phyloP scores from a whole-genome alignment of 2,113 vertebrate species.

The Brachyhypopomus occidentalis region DNA sequence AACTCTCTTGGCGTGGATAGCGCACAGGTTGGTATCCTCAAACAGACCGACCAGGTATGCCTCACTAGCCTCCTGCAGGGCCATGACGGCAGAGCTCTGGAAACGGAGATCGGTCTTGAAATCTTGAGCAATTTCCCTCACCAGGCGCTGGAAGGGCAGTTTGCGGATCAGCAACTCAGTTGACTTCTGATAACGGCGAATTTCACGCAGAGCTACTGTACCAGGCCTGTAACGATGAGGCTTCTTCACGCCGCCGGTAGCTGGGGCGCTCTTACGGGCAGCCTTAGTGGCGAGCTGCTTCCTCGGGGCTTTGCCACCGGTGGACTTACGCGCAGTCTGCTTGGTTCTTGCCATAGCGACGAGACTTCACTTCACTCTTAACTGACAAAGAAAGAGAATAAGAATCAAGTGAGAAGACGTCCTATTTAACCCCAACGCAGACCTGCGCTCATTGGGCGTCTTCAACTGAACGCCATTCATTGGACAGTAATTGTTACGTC shows the following conservation, averaged over 20 bases:
- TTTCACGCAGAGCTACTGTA: background rate
- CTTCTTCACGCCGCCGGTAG: background rate
- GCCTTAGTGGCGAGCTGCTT: constrained; percentile 4
- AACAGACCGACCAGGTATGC: constrained; percentile 51
- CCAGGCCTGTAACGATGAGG: background rate
- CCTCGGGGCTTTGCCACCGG: background rate
- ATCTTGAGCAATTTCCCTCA: background rate
- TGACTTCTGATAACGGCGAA: constrained; percentile 2
- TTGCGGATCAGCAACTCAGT: background rate
- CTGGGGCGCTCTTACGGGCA: background rate
- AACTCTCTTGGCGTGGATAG: constrained; percentile 61
- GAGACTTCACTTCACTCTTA: background rate
- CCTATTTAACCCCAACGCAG: too few species aligned
- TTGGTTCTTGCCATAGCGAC: background rate
- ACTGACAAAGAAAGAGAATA: background rate
- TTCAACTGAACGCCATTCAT: too few species aligned
- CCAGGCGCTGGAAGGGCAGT: background rate
- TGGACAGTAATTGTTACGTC: too few species aligned
- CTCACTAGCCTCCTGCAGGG: background rate
- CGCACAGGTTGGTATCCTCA: constrained; percentile 61
- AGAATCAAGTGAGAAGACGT: background rate
- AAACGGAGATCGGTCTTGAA: background rate
- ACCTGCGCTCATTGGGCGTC: too few species aligned
- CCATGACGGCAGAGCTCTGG: constrained; percentile 8
- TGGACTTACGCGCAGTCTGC: background rate